These are phyloP conservation scores for Hippocampus mohnikei DNA, from an alignment of 2,113 vertebrate species.

Conservation along the genomic window DNA sequence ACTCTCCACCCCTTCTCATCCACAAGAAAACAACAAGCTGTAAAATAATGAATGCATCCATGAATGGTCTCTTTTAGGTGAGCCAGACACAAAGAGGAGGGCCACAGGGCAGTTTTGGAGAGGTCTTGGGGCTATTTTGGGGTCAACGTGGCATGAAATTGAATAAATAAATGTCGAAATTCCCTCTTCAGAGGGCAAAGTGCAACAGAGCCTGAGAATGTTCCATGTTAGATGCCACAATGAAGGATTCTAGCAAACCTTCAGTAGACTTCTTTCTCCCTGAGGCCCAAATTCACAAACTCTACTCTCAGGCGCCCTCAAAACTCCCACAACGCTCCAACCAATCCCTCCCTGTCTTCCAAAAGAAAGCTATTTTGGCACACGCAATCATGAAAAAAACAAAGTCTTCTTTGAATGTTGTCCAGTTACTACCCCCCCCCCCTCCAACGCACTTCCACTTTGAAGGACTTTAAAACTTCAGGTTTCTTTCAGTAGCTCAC, in stretches of 20 bases:
- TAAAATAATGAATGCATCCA: constrained; percentile 65
- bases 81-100: constrained; percentile 60
- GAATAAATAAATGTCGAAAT: constrained; percentile 85
- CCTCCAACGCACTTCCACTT: constrained; percentile 80
- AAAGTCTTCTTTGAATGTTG: constrained; percentile 79
- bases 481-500: constrained; percentile 79
- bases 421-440: constrained; percentile 40
- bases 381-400: constrained; percentile 40
- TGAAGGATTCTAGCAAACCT: constrained; percentile 63
- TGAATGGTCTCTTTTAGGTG: constrained; percentile 40
- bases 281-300: constrained; percentile 57
- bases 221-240: constrained; percentile 68
- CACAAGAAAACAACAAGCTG: constrained; percentile 53
- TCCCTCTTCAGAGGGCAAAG: constrained; percentile 78
- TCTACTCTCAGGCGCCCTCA: constrained; percentile 21
- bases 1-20: constrained; percentile 38
- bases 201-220: constrained; percentile 81
- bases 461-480: constrained; percentile 81
- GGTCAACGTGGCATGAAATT: constrained; percentile 73
- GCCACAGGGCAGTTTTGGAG: constrained; percentile 61
- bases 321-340: constrained; percentile 43
- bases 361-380: constrained; percentile 64
- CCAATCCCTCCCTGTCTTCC: constrained; percentile 70
- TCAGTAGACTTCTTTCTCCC: constrained; percentile 61
- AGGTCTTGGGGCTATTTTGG: constrained; percentile 65